phyloP scores from a whole-genome alignment of 2,888 invertebrate genomes.

The Acrocyrtus sp. region DNA sequence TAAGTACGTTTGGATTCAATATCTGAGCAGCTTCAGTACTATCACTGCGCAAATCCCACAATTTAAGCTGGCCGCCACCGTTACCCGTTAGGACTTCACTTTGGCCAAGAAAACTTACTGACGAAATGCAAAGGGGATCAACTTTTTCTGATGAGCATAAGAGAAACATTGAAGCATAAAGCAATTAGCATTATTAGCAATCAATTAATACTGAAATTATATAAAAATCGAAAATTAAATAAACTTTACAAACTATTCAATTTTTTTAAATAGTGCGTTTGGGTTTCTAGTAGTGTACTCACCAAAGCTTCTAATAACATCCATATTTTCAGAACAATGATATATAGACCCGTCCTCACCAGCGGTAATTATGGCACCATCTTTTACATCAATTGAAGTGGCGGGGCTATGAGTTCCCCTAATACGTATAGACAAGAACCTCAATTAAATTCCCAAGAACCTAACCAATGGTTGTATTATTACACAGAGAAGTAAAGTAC shows the following conservation, averaged over 20 bases:
- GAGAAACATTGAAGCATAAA: background rate
- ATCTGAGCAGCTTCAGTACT: conserved; percentile 36
- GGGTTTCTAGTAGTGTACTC: no score
- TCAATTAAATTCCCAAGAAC: no score
- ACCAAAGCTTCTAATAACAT: conserved; percentile 45
- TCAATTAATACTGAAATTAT: background rate
- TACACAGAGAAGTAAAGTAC: no score
- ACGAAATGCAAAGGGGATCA: conserved; percentile 55
- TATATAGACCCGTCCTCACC: conserved; percentile 62
- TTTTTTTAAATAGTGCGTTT: no score
- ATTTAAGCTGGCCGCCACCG: conserved; percentile 60
- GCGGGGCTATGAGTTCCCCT: conserved; percentile 44
- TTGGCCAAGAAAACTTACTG: conserved; percentile 39
- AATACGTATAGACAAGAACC: no score
- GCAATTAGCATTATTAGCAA: no score
- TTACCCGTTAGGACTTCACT: conserved; percentile 60
- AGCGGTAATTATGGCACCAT: conserved; percentile 46
- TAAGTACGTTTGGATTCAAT: conserved; percentile 56
- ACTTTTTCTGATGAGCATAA: conserved; percentile 58
- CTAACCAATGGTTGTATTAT: no score
- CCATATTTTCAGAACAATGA: conserved; percentile 41
- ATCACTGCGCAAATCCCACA: conserved; percentile 58
- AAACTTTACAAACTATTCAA: no score
- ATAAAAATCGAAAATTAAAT: background rate
- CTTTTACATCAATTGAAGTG: conserved; percentile 48